Evolutionary conservation across 2,113 vertebrate genomes (phyloP), one percentile per base, ranked within the genome.

Genomic region (Lasiurus cinereus): DNA sequence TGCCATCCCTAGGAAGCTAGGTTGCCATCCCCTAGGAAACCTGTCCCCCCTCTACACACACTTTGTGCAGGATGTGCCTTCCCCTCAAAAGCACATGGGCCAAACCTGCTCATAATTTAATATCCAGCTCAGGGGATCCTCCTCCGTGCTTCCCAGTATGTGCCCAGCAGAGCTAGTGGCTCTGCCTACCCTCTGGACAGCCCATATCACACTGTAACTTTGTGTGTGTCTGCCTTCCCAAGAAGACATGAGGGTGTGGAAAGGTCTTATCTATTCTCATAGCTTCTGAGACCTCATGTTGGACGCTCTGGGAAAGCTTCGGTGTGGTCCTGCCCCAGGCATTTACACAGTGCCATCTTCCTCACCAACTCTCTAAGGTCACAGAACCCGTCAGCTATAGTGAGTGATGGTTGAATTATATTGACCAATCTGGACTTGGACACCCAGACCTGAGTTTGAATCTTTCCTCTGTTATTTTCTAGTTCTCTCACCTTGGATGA

Each of bases 41-140:
- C 15, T 52, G 15, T 16, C 46, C 9, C 14, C 7, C 46, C 14
- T 33, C 36, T 8, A 33, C 48, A 50, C 13, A 24, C 27, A 16
- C 54, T 50, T 27, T 27, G 7, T 5, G 10, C 27, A 10, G 0
- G 6, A 36, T 1, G 0, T 15, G 5, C 31, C 39, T 64, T 36
- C 62, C 31, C 22, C 29, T 27, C 21, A n/a, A 27, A 0, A 22
- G 39, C 50, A 27, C 1, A 0, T 7, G 46, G 43, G 12, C 11
- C 2, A 9, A 33, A 11, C 18, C 16, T 21, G n/a, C 33, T 43
- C 8, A 2, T 33, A 15, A 31, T 29, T 48, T 27, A 74, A 73
- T 70, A 29, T 62, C 5, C 46, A 74, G 31, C 13, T 36, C 27
- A 21, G 27, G 22, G 46, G 8, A 11, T 9, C 13, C n/a, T 27